phyloP scores from a whole-genome alignment of 2,888 invertebrate species.

The Ornithoptera alexandrae region DNA sequence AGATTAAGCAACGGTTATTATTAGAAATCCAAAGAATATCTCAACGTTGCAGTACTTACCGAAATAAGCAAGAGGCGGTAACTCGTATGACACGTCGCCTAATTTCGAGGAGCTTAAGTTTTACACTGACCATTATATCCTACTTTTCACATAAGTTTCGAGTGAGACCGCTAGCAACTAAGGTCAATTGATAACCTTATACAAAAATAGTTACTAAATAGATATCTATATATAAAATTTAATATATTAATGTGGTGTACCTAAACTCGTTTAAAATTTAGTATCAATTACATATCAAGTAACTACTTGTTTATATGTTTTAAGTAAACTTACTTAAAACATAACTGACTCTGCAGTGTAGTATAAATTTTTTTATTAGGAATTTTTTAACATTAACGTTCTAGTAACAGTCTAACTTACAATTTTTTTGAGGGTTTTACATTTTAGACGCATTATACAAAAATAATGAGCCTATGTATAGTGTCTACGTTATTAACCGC shows the following conservation, averaged over 20 bases:
- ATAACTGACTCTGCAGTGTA: too few species aligned
- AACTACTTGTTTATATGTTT: too few species aligned
- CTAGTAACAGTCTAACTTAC: too few species aligned
- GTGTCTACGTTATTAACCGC: too few species aligned
- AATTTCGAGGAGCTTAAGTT: constrained; percentile 11
- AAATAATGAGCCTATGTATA: too few species aligned
- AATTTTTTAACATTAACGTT: too few species aligned
- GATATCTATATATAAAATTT: neutral
- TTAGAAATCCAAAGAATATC: neutral
- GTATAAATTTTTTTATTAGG: too few species aligned
- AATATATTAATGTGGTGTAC: neutral
- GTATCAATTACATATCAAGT: too few species aligned
- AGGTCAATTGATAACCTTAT: constrained; percentile 25
- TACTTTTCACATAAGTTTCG: constrained; percentile 13
- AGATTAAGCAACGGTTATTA: neutral
- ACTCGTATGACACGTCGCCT: neutral
- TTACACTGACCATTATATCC: constrained; percentile 12
- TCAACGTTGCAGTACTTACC: neutral
- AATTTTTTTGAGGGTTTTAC: too few species aligned
- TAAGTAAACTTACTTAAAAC: too few species aligned
- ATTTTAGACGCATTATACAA: too few species aligned
- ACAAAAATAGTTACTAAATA: constrained; percentile 8
- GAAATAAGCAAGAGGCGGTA: neutral
- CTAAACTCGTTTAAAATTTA: too few species aligned
- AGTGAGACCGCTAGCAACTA: constrained; percentile 4